Evolutionary conservation across 2,797 vertebrate species (phyloP), one percentile per base, ranked within the genome.

Genomic region (Glossophaga mutica): DNA sequence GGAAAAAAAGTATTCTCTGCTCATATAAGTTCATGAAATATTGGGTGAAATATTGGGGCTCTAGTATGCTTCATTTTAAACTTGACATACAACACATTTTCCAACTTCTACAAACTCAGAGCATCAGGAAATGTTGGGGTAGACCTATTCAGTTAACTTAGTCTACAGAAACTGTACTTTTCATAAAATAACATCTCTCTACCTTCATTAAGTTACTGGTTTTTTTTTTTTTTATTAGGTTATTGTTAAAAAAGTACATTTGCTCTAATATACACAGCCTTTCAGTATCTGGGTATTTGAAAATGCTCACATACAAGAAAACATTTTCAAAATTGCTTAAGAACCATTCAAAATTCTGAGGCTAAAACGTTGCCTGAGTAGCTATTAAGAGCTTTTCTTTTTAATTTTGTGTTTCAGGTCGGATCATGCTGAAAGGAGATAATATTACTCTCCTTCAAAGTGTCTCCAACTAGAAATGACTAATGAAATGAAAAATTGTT

Each of bases 351-450:
- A 26, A 84, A 68, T 71, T 92, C 50, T 91, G 48, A 86, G 42
- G 76, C 55, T 81, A 37, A 86, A 92, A 78, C 21, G 16, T 87
- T 65, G 55, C 84, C 14, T 82, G 55, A 39, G 3, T 81, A 46
- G 26, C 15, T 95, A 65, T 91, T 98, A 93, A 98, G 67, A 24
- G 9, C 6, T 50, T 21, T 1, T 42, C 86, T 26, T 55, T 74
- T 67, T 16, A 34, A 34, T 87, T 95, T 87, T 97, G 22, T 96
- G 4, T 98, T 98, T 62, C 97, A 99, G 99, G 98, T 95, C 98
- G 98, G 94, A 98, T 99, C 97, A 99, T 99, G 99, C 94, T 99
- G 16, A 99, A 99, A 95, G 99, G 99, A 46, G 98, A 99, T 98
- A 99, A 99, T 82, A 99, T 99, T 95, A 99, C 99, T 70, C 98